Base-by-base conservation (phyloP, 2,113 vertebrate genomes). In the Chionodraco myersi region DNA sequence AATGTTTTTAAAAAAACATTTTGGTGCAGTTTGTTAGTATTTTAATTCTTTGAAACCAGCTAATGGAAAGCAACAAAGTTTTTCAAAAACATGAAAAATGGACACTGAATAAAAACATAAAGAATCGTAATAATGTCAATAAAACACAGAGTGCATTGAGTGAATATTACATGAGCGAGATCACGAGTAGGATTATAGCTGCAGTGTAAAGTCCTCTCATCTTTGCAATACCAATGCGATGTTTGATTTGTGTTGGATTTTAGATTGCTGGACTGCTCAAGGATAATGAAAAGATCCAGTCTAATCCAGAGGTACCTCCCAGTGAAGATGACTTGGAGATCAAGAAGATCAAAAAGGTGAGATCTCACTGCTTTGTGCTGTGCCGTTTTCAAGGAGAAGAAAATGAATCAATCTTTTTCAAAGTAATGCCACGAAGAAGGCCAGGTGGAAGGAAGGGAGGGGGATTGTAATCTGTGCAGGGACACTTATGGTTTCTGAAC, bases 281-380 rank as follows among this genome's bases (percentile, higher is more conserved):
- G 88, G 96, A 98, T 93, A 97, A 97, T 0, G 97, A 97, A 78
- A 97, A 97, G 81, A 97, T 97, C 92, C 98, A 99, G 92, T 94
- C 96, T 12, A 96, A 93, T 41, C 96, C 97, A 86, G 94, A 91
- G 18, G 91, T 90, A 0, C 67, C 92, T 0, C 95, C 96, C 71
- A 96, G 88, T 0, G 97, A 98, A 0, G 98, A 99, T 0, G 97
- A 99, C 93, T 96, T 95, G 0, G 98, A 99, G 91, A 97, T 99
- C 90, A 99, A 96, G 94, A 99, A 99, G 79, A 99, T 99, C 84
- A 99, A 99, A 90, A 99, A 99, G 96, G 98, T 98, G 65, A 85
- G 87, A 6, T 11, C 3, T 34, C 60, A 16, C 14, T 41, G 41
- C 21, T 1, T 3, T 34, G 0, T 41, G 16, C n/a, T 54, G 45